These are phyloP conservation scores for Origma solitaria DNA, from an alignment of 2,113 vertebrate genomes.

Conservation along the genomic window DNA sequence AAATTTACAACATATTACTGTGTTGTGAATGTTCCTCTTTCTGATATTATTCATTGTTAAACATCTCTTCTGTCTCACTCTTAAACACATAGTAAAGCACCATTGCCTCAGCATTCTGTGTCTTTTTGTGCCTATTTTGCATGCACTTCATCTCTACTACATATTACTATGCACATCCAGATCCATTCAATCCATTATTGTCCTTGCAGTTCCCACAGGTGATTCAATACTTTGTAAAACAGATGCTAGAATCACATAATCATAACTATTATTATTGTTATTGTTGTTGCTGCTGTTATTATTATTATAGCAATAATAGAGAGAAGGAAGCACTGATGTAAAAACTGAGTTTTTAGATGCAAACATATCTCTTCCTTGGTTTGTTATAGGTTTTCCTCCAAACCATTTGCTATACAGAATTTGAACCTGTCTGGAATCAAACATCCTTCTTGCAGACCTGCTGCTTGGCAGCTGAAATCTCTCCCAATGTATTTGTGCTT, in stretches of 20 bases:
- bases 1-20: too few relatives aligned
- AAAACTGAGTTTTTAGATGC: neutral
- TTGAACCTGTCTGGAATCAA: neutral
- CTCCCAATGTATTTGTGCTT: neutral
- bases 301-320: neutral
- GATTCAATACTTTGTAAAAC: neutral
- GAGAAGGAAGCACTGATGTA: neutral
- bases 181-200: neutral
- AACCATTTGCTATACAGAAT: neutral
- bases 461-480: neutral
- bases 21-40: neutral
- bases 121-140: neutral
- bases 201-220: neutral
- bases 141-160: neutral
- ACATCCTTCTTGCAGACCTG: neutral
- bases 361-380: neutral
- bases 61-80: neutral
- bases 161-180: neutral
- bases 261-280: neutral
- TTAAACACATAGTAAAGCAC: neutral
- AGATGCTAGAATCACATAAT: neutral
- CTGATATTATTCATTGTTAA: neutral
- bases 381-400: neutral
- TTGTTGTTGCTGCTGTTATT: neutral
- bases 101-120: neutral